A percentile compares a stretch with the other conserved stretches of the same genome.
Evolutionary conservation across 2,888 invertebrate genomes (phyloP).

Genomic region (Limnephilus lunatus): DNA sequence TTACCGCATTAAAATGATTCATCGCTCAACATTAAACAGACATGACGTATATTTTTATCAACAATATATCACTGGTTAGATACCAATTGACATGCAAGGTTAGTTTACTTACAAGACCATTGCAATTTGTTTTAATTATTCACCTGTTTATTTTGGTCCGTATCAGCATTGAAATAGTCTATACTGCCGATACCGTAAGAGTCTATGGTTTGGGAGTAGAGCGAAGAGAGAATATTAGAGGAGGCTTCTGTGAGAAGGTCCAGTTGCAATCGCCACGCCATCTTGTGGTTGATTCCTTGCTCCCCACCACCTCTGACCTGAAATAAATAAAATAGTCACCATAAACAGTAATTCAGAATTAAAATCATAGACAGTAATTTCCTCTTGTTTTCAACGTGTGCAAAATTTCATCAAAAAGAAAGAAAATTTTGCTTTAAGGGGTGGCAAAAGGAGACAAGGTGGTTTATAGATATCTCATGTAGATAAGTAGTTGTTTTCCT

Average conservation of each 20-base stretch:
- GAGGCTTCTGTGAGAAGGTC: conserved; percentile 67
- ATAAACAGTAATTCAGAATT: background rate
- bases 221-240: conserved; percentile 66
- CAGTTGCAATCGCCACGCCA: conserved; percentile 69
- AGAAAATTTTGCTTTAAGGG: too few relatives aligned
- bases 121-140: background rate
- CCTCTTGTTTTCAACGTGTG: too few relatives aligned
- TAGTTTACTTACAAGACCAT: background rate
- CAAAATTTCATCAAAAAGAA: too few relatives aligned
- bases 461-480: too few relatives aligned
- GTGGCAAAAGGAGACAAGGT: too few relatives aligned
- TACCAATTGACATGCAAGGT: background rate
- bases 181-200: conserved; percentile 54
- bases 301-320: conserved; percentile 68
- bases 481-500: too few relatives aligned
- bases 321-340: conserved; percentile 23
- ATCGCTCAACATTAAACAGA: too few relatives aligned
- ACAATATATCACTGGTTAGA: background rate
- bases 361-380: too few relatives aligned
- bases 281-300: conserved; percentile 68
- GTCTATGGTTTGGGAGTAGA: conserved; percentile 67
- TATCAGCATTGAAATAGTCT: conserved; percentile 58
- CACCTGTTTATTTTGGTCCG: conserved; percentile 16
- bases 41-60: background rate
- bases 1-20: too few relatives aligned